Evolutionary conservation across 37 sponge, comb jelly and placozoan species (phyloP).

Genomic region (Haliclona indistincta): DNA sequence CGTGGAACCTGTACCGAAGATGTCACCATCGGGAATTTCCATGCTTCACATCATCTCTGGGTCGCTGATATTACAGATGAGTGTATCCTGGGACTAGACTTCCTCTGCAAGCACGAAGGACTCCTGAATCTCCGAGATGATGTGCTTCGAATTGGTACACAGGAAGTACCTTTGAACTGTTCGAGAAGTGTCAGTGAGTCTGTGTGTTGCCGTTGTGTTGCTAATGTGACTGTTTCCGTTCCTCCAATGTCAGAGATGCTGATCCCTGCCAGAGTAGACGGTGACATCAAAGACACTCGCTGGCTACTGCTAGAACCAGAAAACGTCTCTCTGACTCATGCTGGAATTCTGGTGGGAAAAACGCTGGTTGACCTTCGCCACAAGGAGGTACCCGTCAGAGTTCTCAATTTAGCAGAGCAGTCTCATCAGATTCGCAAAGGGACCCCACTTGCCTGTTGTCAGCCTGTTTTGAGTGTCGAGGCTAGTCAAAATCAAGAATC

Average conservation of each 20-base stretch:
- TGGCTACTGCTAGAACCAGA: too few species aligned
- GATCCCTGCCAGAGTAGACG: not conserved
- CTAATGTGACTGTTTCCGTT: not conserved
- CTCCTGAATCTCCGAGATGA: not conserved
- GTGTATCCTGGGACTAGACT: slow-evolving; percentile 16
- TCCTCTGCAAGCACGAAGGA: not conserved
- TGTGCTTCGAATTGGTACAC: not conserved
- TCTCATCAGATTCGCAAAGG: not conserved
- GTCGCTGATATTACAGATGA: slow-evolving; percentile 12
- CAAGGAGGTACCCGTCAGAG: slow-evolving; percentile 5
- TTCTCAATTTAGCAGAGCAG: slow-evolving; percentile 1
- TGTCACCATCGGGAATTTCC: too few species aligned
- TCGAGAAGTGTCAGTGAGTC: not conserved
- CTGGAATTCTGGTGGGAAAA: slow-evolving; percentile 14
- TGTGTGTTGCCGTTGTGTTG: not conserved
- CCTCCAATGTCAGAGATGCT: not conserved
- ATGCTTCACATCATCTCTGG: slow-evolving; percentile 9
- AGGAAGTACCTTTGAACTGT: not conserved
- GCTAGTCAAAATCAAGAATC: not conserved
- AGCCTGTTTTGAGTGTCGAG: not conserved
- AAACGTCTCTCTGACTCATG: not conserved
- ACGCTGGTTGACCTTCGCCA: slow-evolving; percentile 2
- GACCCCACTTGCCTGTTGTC: slow-evolving; percentile 1
- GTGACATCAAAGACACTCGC: too few species aligned
- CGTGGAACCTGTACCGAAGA: not conserved